Evolutionary conservation across 2,888 invertebrate species (phyloP).

Genomic region (Hydraecia micacea): DNA sequence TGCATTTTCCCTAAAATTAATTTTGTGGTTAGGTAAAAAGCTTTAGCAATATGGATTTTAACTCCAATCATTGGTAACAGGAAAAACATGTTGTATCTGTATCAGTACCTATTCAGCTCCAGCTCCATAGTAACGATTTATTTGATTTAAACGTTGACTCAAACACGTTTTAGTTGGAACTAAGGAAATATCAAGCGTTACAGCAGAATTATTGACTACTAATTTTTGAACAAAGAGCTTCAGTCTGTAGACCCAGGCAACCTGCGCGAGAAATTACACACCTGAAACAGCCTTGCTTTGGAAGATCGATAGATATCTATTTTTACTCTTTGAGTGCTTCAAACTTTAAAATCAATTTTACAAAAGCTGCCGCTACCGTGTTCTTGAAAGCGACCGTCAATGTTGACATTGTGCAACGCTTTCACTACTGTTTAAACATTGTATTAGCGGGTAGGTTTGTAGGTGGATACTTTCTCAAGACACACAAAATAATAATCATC

Average conservation of each 20-base stretch:
- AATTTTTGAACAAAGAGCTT: slow-evolving; percentile 1
- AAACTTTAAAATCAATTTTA: slow-evolving; percentile 41
- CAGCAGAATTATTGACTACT: background rate
- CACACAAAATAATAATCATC: slow-evolving; percentile 12
- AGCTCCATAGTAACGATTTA: background rate
- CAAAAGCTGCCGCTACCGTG: slow-evolving; percentile 10
- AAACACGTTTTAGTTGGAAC: slow-evolving; percentile 1
- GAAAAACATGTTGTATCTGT: slow-evolving; percentile 20
- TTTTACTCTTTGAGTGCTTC: slow-evolving; percentile 33
- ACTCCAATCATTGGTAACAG: slow-evolving; percentile 8
- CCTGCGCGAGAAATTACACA: slow-evolving; percentile 33
- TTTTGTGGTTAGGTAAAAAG: slow-evolving; percentile 14
- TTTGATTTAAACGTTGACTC: background rate
- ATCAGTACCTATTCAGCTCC: slow-evolving; percentile 13
- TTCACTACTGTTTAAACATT: slow-evolving; percentile 50
- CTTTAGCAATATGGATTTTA: slow-evolving; percentile 4
- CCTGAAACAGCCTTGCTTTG: slow-evolving; percentile 35
- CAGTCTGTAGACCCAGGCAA: background rate
- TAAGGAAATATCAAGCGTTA: background rate
- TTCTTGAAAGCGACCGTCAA: slow-evolving; percentile 17
- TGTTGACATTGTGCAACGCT: slow-evolving; percentile 52
- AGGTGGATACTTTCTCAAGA: slow-evolving; percentile 28
- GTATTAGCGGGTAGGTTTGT: slow-evolving; percentile 27
- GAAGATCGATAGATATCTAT: slow-evolving; percentile 54
- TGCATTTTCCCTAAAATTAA: slow-evolving; percentile 15